Evolutionary conservation across 2,797 vertebrate species (phyloP), one percentile per base, ranked within the genome.

Genomic region (Acrossocheilus wenchowensis): DNA sequence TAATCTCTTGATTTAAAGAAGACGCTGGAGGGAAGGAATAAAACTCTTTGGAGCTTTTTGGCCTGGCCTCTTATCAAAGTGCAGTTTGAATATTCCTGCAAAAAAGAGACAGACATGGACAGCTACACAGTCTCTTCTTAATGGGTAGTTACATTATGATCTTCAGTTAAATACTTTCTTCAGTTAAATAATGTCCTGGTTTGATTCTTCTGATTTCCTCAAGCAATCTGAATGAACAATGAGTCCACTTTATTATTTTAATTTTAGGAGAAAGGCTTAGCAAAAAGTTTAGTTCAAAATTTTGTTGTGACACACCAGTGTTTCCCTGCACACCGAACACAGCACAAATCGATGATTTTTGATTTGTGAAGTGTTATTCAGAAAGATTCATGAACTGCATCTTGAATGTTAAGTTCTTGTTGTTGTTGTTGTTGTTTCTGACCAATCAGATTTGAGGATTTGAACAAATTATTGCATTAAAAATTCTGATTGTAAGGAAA

Each of bases 1-100:
- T 88, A 90, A 92, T 91, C 88, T 90, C 85, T 78, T 84, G 88
- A 87, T 88, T 88, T 89, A 89, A 82, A 68, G 66, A 81, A 86
- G 82, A 81, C 30, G 57, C 26, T 36, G 62, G 82, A 82, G 86
- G 77, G 69, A 85, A 48, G 82, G 52, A 77, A 72, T 73, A 39
- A 64, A 83, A 81, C 60, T 72, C 78, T 80, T 83, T 71, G 17
- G 43, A 82, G 64, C 19, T 68, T 72, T 81, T 82, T 10, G 74
- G 57, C 30, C 57, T 68, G 68, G 54, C 39, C 52, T 74, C 30
- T 83, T 79, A 83, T 88, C 87, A 86, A 88, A 88, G 78, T 23
- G 62, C 45, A 39, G 68, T 74, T 86, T 80, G 11, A 88, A 84
- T 80, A 66, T 68, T 69, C 23, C 21, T 84, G 36, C 19, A 21